Conservation (phyloP, 2,113 vertebrate genomes). For the Cairina moschata region DNA sequence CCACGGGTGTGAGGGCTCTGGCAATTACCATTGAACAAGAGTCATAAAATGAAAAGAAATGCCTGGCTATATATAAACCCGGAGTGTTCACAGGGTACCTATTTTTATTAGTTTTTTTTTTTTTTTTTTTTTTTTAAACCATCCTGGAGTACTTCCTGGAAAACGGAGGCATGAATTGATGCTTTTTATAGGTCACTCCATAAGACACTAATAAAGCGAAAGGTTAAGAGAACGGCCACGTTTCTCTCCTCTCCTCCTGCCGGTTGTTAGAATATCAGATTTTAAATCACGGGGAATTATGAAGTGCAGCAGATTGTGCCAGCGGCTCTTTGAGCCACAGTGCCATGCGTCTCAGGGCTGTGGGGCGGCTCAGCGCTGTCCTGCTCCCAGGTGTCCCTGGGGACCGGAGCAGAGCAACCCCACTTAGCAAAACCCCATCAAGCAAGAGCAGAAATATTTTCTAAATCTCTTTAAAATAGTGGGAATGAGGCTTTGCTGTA, state of each 20-base stretch:
- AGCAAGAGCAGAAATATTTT: not conserved
- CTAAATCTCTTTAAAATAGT: fast-evolving
- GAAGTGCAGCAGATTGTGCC: not conserved
- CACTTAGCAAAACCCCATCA: not conserved
- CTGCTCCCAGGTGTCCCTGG: fast-evolving
- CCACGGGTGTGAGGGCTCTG: fast-evolving
- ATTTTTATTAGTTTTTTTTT: not conserved
- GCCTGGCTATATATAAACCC: not conserved
- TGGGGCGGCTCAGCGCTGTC: not conserved
- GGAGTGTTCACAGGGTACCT: fast-evolving
- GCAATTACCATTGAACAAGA: slow-evolving; percentile 36
- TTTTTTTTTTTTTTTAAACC: not conserved
- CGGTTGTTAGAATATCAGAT: not conserved
- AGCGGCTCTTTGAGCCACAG: not conserved
- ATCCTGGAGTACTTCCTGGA: not conserved
- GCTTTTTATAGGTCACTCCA: not conserved
- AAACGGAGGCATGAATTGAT: not conserved
- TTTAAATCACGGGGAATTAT: not conserved
- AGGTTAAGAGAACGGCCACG: fast-evolving
- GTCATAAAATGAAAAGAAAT: slow-evolving; percentile 26
- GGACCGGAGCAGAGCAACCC: not conserved
- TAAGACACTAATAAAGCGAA: fast-evolving
- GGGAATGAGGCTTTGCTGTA: fast-evolving
- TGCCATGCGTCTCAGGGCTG: not conserved
- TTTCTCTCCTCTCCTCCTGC: not conserved